These are phyloP conservation scores for Probaryconus sp. DNA, from an alignment of 1,140 invertebrate species.

Conservation along the genomic window DNA sequence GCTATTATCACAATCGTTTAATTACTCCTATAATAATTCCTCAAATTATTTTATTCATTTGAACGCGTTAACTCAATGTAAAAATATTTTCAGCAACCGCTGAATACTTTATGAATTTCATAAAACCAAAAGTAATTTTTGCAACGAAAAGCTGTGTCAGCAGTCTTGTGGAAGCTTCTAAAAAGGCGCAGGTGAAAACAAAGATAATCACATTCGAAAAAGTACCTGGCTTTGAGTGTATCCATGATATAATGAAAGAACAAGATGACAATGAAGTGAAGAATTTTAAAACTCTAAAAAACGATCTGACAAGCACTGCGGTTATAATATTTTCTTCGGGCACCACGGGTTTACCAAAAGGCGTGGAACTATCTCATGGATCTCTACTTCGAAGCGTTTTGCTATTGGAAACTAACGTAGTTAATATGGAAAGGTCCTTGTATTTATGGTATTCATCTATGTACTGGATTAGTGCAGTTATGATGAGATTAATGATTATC, in stretches of 20 bases:
- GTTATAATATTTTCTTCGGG: constrained; percentile 69
- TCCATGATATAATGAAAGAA: constrained; percentile 53
- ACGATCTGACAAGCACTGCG: constrained; percentile 56
- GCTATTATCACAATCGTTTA: too few relatives aligned
- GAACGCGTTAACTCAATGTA: too few relatives aligned
- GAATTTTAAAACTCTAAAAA: constrained; percentile 52
- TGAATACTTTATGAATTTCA: constrained; percentile 66
- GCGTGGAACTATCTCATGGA: constrained; percentile 60
- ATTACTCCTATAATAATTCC: too few relatives aligned
- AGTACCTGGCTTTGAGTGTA: constrained; percentile 33
- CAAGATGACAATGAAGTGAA: constrained; percentile 42
- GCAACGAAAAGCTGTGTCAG: constrained; percentile 47
- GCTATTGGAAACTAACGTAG: not conserved
- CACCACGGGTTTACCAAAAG: constrained; percentile 68
- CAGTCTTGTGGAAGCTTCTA: constrained; percentile 46
- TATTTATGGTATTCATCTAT: constrained; percentile 58
- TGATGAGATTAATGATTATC: constrained; percentile 59
- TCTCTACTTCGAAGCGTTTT: constrained; percentile 20
- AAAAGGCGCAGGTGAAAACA: constrained; percentile 41
- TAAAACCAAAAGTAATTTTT: constrained; percentile 73
- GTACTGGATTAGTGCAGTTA: constrained; percentile 61
- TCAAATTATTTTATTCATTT: too few relatives aligned
- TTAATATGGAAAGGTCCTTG: not conserved
- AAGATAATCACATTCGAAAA: constrained; percentile 67
- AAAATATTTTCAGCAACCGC: constrained; percentile 63